A percentile compares a stretch with the other conserved stretches of the same genome.
Evolutionary conservation across 2,888 invertebrate species (phyloP).

Genomic region (Hydraecia micacea): DNA sequence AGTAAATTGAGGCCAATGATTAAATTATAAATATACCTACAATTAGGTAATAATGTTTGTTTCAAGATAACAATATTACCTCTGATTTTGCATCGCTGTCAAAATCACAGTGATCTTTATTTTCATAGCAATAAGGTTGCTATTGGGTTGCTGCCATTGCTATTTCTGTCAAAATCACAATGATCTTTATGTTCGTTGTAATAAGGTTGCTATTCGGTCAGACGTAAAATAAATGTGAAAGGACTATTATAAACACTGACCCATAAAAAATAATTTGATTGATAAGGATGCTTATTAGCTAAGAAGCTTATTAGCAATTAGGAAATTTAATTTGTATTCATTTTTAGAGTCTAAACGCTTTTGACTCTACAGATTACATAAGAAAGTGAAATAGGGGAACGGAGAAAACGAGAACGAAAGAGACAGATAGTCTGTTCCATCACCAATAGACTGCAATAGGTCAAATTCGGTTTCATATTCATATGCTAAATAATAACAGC

Average conservation of each 20-base stretch:
- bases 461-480: background rate
- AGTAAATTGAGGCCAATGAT: background rate
- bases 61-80: slow-evolving; percentile 13
- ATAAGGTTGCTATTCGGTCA: background rate
- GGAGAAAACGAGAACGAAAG: background rate
- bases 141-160: background rate
- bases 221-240: too few species aligned
- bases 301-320: background rate
- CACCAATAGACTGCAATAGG: background rate
- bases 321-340: background rate
- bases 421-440: background rate
- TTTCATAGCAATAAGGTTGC: background rate
- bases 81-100: background rate
- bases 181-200: background rate
- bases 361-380: background rate
- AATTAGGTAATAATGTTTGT: background rate
- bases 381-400: background rate
- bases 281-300: background rate
- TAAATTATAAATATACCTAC: background rate
- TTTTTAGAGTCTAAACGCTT: background rate
- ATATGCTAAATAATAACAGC: background rate
- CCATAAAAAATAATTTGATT: background rate
- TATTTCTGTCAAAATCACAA: background rate
- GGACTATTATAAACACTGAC: slow-evolving; percentile 23
- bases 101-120: background rate